These are phyloP conservation scores for Hephaestus fuliginosus DNA, from an alignment of 2,797 vertebrate species.

Conservation along the genomic window DNA sequence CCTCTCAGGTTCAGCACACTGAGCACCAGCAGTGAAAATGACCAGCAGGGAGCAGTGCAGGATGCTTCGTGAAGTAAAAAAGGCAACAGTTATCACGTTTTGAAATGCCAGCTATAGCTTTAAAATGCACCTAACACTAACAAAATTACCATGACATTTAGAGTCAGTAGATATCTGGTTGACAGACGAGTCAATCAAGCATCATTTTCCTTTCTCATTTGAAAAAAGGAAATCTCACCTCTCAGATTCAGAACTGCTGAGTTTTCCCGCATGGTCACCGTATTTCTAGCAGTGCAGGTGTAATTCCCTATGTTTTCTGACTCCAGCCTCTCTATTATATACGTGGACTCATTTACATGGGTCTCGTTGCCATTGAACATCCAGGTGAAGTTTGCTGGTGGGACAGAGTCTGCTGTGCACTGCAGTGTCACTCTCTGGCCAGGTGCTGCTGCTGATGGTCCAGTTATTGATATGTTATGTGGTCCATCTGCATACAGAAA, in stretches of 20 bases:
- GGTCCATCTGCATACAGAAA: conserved; percentile 72
- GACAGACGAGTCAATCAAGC: background rate
- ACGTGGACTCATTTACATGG: conserved; percentile 45
- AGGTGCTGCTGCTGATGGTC: conserved; percentile 34
- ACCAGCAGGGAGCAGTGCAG: conserved; percentile 65
- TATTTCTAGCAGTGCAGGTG: conserved; percentile 75
- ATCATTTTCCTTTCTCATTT: background rate
- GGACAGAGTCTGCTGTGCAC: conserved; percentile 68
- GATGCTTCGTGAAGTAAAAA: conserved; percentile 57
- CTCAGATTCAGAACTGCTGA: conserved; percentile 64
- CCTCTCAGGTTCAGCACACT: conserved; percentile 28
- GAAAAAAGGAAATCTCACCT: conserved; percentile 56
- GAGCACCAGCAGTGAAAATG: conserved; percentile 45
- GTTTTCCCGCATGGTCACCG: conserved; percentile 68
- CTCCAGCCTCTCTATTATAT: conserved; percentile 62
- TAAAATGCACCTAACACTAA: background rate
- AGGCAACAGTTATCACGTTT: background rate
- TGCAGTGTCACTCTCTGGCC: conserved; percentile 61
- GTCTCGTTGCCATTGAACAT: conserved; percentile 70
- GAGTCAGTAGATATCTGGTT: too few relatives aligned
- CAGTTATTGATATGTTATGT: conserved; percentile 60
- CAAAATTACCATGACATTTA: too few relatives aligned
- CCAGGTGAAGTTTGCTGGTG: conserved; percentile 77
- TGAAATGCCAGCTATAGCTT: background rate
- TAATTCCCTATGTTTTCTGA: conserved; percentile 70